Evolutionary conservation across 2,888 invertebrate species (phyloP).

Genomic region (Cantharis lateralis): DNA sequence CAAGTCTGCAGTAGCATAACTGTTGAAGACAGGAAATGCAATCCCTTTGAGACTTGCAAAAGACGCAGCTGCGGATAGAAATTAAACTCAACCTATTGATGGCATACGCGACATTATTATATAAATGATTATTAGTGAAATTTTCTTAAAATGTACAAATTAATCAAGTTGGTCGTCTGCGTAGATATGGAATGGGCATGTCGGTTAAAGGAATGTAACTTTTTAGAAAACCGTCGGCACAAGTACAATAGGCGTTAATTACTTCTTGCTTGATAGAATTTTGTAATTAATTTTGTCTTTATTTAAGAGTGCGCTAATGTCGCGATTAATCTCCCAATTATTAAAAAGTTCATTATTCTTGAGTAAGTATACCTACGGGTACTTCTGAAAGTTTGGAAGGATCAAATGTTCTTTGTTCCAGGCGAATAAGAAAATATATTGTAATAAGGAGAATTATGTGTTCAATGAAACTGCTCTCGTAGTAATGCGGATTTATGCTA

Average conservation of each 20-base stretch:
- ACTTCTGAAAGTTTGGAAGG: not conserved
- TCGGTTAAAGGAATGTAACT: not conserved
- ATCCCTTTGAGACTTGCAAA: too few relatives aligned
- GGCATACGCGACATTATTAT: too few relatives aligned
- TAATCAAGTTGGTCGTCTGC: not conserved
- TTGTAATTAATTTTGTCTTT: slow-evolving; percentile 13
- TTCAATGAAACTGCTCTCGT: not conserved
- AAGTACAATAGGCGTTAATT: slow-evolving; percentile 17
- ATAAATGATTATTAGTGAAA: not conserved
- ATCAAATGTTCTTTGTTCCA: not conserved
- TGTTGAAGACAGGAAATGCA: too few relatives aligned
- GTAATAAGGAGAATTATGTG: not conserved
- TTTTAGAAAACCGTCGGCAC: slow-evolving; percentile 1
- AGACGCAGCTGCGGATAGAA: too few relatives aligned
- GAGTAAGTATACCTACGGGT: not conserved
- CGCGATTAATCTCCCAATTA: slow-evolving; percentile 5
- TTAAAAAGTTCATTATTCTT: not conserved
- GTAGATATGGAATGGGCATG: not conserved
- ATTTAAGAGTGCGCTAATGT: not conserved
- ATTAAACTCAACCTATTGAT: too few relatives aligned
- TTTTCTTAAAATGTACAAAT: not conserved
- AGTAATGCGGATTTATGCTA: not conserved
- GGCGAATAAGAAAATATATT: not conserved
- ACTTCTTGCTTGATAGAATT: slow-evolving; percentile 13
- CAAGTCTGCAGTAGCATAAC: too few relatives aligned